A percentile compares a stretch with the other conserved stretches of the same genome.
These are phyloP conservation scores for Bufotes viridis DNA, from an alignment of 2,797 vertebrate species.

Conservation along the genomic window DNA sequence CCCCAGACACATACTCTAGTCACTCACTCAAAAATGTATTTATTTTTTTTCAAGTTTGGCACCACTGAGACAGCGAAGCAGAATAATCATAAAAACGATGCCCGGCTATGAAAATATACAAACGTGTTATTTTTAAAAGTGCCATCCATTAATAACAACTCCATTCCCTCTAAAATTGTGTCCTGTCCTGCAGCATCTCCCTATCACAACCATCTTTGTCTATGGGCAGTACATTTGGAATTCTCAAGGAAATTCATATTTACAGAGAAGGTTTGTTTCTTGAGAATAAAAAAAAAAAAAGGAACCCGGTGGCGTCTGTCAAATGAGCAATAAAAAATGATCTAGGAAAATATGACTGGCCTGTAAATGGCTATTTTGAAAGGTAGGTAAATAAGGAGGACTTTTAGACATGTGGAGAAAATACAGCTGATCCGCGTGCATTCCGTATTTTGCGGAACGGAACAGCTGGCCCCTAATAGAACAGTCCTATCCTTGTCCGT, in stretches of 20 bases:
- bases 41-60: constrained; percentile 23
- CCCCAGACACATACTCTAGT: constrained; percentile 28
- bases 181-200: neutral
- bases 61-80: neutral
- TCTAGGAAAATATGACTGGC: constrained; percentile 43
- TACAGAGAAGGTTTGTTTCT: constrained; percentile 51
- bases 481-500: too few relatives aligned
- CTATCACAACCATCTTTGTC: constrained; percentile 33
- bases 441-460: too few relatives aligned
- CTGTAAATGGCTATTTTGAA: constrained; percentile 22
- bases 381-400: constrained; percentile 3
- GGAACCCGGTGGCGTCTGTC: constrained; percentile 33
- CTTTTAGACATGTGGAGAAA: neutral
- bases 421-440: neutral
- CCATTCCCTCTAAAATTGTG: neutral
- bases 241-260: constrained; percentile 45
- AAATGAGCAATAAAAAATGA: constrained; percentile 38
- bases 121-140: constrained; percentile 9
- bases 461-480: too few relatives aligned
- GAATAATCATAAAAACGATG: constrained; percentile 32
- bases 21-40: neutral
- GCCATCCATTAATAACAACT: neutral
- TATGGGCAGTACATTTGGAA: neutral
- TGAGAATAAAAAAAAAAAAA: constrained; percentile 26
- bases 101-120: constrained; percentile 29